These are phyloP conservation scores for Eulacestoma nigropectus DNA, from an alignment of 2,113 vertebrate genomes.

Conservation along the genomic window DNA sequence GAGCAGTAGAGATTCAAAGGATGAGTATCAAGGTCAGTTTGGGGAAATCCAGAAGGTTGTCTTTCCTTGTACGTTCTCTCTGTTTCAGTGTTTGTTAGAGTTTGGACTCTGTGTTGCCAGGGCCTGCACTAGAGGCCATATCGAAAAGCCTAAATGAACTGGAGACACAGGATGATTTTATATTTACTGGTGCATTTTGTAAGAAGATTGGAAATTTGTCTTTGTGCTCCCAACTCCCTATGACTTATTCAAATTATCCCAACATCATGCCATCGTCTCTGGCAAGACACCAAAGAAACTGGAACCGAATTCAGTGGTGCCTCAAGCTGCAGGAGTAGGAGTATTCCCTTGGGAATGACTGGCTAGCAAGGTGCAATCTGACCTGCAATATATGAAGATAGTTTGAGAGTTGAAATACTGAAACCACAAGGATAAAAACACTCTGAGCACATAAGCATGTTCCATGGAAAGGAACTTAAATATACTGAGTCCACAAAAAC, in stretches of 20 bases:
- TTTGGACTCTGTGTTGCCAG: not conserved
- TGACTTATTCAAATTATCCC: not conserved
- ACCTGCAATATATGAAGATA: not conserved
- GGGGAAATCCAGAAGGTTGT: not conserved
- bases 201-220: not conserved
- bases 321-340: not conserved
- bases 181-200: not conserved
- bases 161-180: not conserved
- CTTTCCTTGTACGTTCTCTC: not conserved
- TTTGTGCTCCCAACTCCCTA: not conserved
- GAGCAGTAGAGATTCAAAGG: not conserved
- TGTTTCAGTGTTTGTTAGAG: not conserved
- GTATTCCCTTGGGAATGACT: not conserved
- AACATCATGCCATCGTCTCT: not conserved
- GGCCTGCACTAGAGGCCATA: not conserved
- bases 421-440: not conserved
- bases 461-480: not conserved
- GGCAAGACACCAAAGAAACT: not conserved
- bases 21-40: not conserved
- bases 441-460: not conserved
- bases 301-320: not conserved
- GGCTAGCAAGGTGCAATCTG: not conserved
- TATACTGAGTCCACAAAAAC: not conserved
- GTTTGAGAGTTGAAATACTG: not conserved
- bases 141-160: not conserved